Base-by-base conservation (phyloP, 1,140 invertebrate genomes). In the Magallana ariakensis region DNA sequence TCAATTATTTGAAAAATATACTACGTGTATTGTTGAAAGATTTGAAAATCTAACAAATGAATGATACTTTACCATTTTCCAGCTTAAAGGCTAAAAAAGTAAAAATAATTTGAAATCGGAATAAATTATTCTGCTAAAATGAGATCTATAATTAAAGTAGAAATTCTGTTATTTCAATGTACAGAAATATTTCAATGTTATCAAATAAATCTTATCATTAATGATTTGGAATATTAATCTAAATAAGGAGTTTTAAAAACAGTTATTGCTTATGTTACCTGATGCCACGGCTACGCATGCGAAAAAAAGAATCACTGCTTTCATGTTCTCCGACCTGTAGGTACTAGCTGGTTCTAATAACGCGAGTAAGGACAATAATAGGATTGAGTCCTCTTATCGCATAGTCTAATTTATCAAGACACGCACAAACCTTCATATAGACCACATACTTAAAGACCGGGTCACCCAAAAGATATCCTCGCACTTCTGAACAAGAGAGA, bases 41-140 rank as follows among this genome's bases (percentile, higher is more conserved):
- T 10, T 33, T 5, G 33, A 11, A 33, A 13, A 46, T 0, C 11
- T 1, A 75, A 2, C 7, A 75, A 4, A 10, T 10, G 10, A 2
- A 11, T 75, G 22, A 75, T 75, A 75, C 66, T 26, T 75, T 33
- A 75, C 66, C 66, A 33, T 75, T 75, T 22, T 75, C 66, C 22
- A 75, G 66, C 15, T 75, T 75, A 13, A 75, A 75, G 13, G 66
- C 66, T 75, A 13, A 75, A 75, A 75, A 70, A 22, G 26, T 11
- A 46, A 75, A 33, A 26, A 13, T 13, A 26, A 13, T 13, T 10
- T 13, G 9, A 26, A 75, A 75, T 11, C 9, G 2, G 11, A 26
- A 13, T 10, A 2, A 75, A 75, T 13, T 62, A 62, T 1, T 1
- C 8, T 66, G 8, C 10, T 9, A 66, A 19, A 66, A 19, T n/a